Percentiles rank a stretch among this genome's conserved stretches.
These are phyloP conservation scores for Tor tambroides DNA, from an alignment of 2,113 vertebrate genomes.

Conservation along the genomic window DNA sequence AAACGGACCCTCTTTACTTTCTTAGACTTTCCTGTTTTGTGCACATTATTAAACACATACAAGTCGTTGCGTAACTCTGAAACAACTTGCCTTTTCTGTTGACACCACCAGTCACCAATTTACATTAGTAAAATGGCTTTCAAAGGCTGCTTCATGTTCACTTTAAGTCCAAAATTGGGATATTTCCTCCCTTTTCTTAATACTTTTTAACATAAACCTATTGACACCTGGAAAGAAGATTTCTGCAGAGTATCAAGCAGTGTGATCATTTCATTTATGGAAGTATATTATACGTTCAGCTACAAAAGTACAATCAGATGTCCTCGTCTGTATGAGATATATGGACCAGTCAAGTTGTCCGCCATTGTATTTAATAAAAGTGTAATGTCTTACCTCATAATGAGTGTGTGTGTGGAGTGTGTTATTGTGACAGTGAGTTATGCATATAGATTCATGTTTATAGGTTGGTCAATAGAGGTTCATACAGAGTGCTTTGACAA, in stretches of 20 bases:
- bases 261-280: slow-evolving; percentile 14
- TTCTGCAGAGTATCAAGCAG: not conserved
- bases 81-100: not conserved
- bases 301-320: slow-evolving; percentile 71
- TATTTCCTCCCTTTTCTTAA: not conserved
- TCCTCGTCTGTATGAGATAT: slow-evolving; percentile 82
- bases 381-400: slow-evolving; percentile 81
- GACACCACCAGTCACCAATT: not conserved
- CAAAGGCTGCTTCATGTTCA: not conserved
- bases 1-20: not conserved
- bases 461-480: slow-evolving; percentile 37
- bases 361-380: slow-evolving; percentile 96
- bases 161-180: not conserved
- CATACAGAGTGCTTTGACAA: slow-evolving; percentile 24
- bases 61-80: not conserved
- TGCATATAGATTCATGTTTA: slow-evolving; percentile 25
- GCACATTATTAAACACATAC: not conserved
- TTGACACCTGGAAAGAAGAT: not conserved
- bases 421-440: slow-evolving; percentile 34
- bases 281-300: slow-evolving; percentile 11
- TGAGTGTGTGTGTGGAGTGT: slow-evolving; percentile 29
- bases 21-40: not conserved
- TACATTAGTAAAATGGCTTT: not conserved
- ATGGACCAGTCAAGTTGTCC: slow-evolving; percentile 89
- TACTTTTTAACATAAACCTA: not conserved